Base-by-base conservation (phyloP, 2,888 invertebrate species). In the Erebia aethiops region DNA sequence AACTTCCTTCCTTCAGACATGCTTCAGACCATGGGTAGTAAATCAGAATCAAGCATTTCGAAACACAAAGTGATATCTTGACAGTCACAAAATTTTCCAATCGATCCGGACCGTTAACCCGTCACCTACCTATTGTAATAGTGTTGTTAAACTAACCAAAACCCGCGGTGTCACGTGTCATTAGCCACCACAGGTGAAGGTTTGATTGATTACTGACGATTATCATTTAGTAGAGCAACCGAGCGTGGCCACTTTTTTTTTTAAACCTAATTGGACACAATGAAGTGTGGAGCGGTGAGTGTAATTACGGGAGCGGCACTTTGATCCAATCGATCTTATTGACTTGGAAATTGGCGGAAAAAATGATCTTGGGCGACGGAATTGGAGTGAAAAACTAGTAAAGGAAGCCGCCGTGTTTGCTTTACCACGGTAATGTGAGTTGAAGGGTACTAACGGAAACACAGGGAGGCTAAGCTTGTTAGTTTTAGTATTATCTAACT, bases 101-200 rank as follows among this genome's bases (percentile, higher is more conserved):
- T 54, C 52, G 75, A 63, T 71, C 67, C 78, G 77, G 75, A 74
- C 78, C 80, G 80, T 83, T 78, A 78, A 79, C 78, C 77, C 81
- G 79, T 81, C 84, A 81, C 84, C 79, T 82, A 75, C 71, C 63
- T 64, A 63, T 77, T 77, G 79, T 82, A 77, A 86, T 84, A 84
- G 80, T 81, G 81, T 82, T 82, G 87, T 87, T 84, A 82, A 85
- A 87, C 87, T 84, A 86, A 84, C 86, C 87, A 83, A 84, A 84
- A 84, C 84, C 74, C 76, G 80, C 76, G 82, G 79, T 79, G 84
- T 81, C 81, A 82, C 77, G 87, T 86, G 81, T 84, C 88, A 89
- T 89, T 89, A 87, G 83, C 77, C 73, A 70, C 73, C 66, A 64
- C 67, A 86, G 85, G 88, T 86, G 87, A 80, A 76, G 78, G 84